phyloP scores from a whole-genome alignment of 2,797 vertebrate species.

The Lerista edwardsae region DNA sequence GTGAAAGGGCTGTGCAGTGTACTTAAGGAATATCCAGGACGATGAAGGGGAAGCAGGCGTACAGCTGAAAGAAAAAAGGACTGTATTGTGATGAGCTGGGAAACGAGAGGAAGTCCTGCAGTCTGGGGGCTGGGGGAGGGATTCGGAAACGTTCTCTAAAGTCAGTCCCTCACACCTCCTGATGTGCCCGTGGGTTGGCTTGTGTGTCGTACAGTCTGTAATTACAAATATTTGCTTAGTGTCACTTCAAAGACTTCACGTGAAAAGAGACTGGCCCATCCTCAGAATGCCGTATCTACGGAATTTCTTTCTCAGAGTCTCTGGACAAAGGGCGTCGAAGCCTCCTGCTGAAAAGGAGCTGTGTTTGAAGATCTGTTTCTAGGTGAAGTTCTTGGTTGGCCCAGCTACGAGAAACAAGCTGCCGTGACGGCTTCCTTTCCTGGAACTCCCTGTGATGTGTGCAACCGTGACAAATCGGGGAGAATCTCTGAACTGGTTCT shows the following conservation, averaged over 20 bases:
- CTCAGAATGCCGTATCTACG: slow-evolving; percentile 56
- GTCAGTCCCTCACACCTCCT: slow-evolving; percentile 56
- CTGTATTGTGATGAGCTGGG: slow-evolving; percentile 47
- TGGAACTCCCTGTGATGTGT: background rate
- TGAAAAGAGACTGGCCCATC: slow-evolving; percentile 54
- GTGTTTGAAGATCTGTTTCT: slow-evolving; percentile 51
- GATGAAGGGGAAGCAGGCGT: slow-evolving; percentile 49
- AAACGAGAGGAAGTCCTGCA: slow-evolving; percentile 58
- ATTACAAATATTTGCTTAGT: slow-evolving; percentile 68
- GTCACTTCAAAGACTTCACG: slow-evolving; percentile 64
- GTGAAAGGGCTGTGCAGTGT: slow-evolving; percentile 39
- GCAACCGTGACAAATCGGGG: background rate
- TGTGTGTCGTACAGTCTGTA: slow-evolving; percentile 34
- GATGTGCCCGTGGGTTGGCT: slow-evolving; percentile 51
- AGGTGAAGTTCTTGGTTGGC: slow-evolving; percentile 35
- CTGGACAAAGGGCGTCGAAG: slow-evolving; percentile 39
- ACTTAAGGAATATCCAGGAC: slow-evolving; percentile 45
- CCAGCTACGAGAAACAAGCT: slow-evolving; percentile 12
- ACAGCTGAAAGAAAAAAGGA: slow-evolving; percentile 40
- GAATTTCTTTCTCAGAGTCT: slow-evolving; percentile 61
- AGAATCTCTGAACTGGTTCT: background rate
- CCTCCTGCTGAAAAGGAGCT: slow-evolving; percentile 54
- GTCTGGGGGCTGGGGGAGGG: slow-evolving; percentile 63
- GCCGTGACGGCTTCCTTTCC: background rate
- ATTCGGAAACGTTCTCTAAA: slow-evolving; percentile 55